Percentiles rank a stretch among this genome's conserved stretches.
Evolutionary conservation across 1,140 invertebrate species (phyloP).

Genomic region (Copidosoma floridanum): DNA sequence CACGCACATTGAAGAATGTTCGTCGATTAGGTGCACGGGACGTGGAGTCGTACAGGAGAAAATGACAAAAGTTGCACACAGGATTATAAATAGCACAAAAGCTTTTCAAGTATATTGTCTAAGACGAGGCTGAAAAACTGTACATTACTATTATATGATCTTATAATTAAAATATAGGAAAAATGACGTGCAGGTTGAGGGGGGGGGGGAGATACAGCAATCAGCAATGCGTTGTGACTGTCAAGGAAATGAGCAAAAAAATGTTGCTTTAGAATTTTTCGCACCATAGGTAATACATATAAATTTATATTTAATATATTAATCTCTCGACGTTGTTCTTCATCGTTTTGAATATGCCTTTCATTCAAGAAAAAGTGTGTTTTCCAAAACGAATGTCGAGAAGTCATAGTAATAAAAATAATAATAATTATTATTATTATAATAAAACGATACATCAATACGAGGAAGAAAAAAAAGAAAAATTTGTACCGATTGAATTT

Average conservation of each 20-base stretch:
- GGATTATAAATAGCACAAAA: constrained; percentile 57
- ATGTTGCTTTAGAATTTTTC: neutral
- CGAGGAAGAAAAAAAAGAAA: constrained; percentile 4
- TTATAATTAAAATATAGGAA: constrained; percentile 23
- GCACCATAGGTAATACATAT: too few relatives aligned
- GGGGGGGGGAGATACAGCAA: neutral
- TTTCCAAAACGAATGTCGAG: too few relatives aligned
- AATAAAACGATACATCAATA: too few relatives aligned
- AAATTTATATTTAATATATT: too few relatives aligned
- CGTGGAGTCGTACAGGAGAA: neutral
- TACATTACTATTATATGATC: constrained; percentile 35
- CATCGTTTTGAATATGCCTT: constrained; percentile 4
- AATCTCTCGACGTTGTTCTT: constrained; percentile 5
- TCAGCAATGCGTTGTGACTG: neutral
- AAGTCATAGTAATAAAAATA: constrained; percentile 6
- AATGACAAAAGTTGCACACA: constrained; percentile 46
- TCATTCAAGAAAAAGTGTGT: too few relatives aligned
- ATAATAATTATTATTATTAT: constrained; percentile 19
- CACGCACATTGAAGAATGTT: too few relatives aligned
- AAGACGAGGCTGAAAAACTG: constrained; percentile 46
- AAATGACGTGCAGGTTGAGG: neutral
- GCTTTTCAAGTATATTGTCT: constrained; percentile 41
- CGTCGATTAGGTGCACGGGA: neutral
- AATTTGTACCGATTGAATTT: constrained; percentile 13
- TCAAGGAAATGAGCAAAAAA: neutral